Conservation (phyloP, 2,888 invertebrate species). For the Sinelater perroti region DNA sequence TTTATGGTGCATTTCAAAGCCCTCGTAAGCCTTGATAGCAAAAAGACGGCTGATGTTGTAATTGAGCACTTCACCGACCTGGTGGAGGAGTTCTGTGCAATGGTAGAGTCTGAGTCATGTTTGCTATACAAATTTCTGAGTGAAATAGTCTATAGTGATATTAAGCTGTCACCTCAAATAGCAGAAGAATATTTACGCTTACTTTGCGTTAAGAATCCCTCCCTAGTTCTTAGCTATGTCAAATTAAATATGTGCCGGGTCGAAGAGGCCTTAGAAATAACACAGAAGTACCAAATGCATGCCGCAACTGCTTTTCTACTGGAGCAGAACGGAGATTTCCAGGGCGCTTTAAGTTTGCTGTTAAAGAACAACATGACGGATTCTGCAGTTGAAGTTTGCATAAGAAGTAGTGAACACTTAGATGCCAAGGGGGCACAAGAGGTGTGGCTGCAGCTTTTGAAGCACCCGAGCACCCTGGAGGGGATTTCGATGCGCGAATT, state of each 20-base stretch:
- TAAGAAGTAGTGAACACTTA: constrained; percentile 61
- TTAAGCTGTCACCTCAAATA: constrained; percentile 61
- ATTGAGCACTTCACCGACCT: constrained; percentile 65
- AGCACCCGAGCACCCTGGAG: constrained; percentile 60
- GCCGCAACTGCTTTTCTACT: constrained; percentile 77
- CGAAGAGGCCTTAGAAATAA: constrained; percentile 72
- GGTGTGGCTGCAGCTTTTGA: constrained; percentile 64
- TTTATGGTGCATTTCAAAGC: constrained; percentile 61
- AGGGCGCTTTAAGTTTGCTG: constrained; percentile 73
- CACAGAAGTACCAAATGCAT: constrained; percentile 68
- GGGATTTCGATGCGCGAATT: constrained; percentile 60
- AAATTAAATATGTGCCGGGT: constrained; percentile 67
- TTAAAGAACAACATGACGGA: constrained; percentile 59
- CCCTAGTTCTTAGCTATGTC: constrained; percentile 65
- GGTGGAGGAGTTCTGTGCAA: constrained; percentile 60
- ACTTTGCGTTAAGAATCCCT: constrained; percentile 67
- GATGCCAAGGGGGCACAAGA: constrained; percentile 60
- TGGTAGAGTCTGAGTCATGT: constrained; percentile 59
- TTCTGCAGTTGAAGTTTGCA: constrained; percentile 59
- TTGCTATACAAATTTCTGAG: constrained; percentile 67
- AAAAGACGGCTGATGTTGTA: constrained; percentile 70
- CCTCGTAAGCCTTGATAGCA: constrained; percentile 68
- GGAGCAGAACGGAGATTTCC: constrained; percentile 78
- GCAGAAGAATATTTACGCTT: constrained; percentile 70
- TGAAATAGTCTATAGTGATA: constrained; percentile 61